Percentiles rank a stretch among this genome's conserved stretches.
These are phyloP conservation scores for Pagrus major DNA, from an alignment of 2,113 vertebrate genomes.

Conservation along the genomic window DNA sequence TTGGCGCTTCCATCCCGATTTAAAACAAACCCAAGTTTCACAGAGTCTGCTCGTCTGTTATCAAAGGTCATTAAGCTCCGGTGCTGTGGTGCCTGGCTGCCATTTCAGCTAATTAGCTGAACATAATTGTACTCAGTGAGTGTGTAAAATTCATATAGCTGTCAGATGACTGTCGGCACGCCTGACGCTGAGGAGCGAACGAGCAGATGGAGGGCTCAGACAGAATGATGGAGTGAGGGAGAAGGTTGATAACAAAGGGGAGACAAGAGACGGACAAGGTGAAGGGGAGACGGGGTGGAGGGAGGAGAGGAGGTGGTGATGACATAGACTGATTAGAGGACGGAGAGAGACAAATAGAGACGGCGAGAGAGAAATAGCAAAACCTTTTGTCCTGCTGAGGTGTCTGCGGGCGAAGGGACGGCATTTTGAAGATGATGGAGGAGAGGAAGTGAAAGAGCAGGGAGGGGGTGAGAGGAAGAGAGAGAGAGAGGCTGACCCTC, in stretches of 20 bases:
- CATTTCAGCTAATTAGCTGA: conserved; percentile 53
- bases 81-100: conserved; percentile 10
- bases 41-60: conserved; percentile 16
- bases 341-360: conserved; percentile 31
- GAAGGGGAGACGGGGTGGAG: conserved; percentile 8
- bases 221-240: conserved; percentile 52
- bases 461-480: neutral
- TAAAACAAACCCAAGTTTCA: conserved; percentile 17
- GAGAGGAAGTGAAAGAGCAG: neutral
- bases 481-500: neutral
- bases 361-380: neutral
- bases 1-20: neutral
- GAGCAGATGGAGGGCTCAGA: conserved; percentile 50
- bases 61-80: conserved; percentile 35
- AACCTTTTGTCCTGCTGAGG: conserved; percentile 5
- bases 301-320: neutral
- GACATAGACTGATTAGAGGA: conserved; percentile 59
- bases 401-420: neutral
- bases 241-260: conserved; percentile 43
- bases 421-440: conserved; percentile 18
- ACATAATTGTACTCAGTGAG: conserved; percentile 43
- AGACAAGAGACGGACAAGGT: conserved; percentile 44
- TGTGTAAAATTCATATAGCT: conserved; percentile 59
- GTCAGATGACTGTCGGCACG: conserved; percentile 35
- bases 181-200: neutral